These are phyloP conservation scores for Amitus sp. DNA, from an alignment of 2,888 invertebrate genomes.

Conservation along the genomic window DNA sequence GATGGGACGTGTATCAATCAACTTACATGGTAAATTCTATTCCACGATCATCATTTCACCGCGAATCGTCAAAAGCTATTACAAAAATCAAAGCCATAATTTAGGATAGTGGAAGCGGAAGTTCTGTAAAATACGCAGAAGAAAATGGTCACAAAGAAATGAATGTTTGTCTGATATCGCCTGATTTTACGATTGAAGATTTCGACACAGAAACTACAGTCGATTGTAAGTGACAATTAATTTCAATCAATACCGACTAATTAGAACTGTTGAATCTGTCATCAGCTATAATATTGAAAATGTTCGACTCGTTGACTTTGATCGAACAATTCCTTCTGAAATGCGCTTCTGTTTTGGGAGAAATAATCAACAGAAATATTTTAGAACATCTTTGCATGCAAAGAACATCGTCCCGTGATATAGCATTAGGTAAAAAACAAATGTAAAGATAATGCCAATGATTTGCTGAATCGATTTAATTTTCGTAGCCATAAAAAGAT, in stretches of 20 bases:
- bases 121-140: constrained; percentile 8
- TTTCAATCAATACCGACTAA: constrained; percentile 3
- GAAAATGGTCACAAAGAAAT: constrained; percentile 20
- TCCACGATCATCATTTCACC: too few relatives aligned
- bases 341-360: constrained; percentile 73
- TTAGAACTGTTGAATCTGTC: not conserved
- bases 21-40: constrained; percentile 54
- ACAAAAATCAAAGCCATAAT: too few relatives aligned
- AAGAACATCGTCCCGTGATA: constrained; percentile 65
- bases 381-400: constrained; percentile 68
- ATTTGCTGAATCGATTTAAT: not conserved
- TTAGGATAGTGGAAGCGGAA: constrained; percentile 22
- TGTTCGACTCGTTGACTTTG: constrained; percentile 73
- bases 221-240: constrained; percentile 66
- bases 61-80: too few relatives aligned
- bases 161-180: constrained; percentile 66
- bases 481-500: constrained; percentile 68
- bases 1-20: constrained; percentile 67
- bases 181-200: constrained; percentile 67
- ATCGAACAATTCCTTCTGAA: constrained; percentile 75
- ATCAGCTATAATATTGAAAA: constrained; percentile 72
- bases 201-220: constrained; percentile 69
- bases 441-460: too few relatives aligned
- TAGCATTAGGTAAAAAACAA: constrained; percentile 69
- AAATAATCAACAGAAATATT: constrained; percentile 72